These are phyloP conservation scores for Hyperoplus lanceolatus DNA, from an alignment of 2,797 vertebrate genomes.

Conservation along the genomic window DNA sequence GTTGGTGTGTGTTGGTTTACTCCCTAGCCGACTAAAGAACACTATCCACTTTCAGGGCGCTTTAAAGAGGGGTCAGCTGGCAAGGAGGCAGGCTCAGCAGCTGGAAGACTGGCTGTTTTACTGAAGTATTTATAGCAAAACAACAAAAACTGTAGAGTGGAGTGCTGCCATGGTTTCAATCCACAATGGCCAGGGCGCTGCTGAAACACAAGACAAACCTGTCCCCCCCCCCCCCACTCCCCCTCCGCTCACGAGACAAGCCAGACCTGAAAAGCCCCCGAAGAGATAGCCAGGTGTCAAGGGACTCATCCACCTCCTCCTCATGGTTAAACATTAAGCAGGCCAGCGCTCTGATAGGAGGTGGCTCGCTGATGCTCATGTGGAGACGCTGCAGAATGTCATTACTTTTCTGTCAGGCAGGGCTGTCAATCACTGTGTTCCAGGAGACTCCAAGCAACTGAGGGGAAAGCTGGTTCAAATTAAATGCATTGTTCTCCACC, in stretches of 20 bases:
- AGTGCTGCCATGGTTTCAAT: constrained; percentile 49
- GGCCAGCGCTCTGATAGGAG: neutral
- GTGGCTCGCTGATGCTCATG: constrained; percentile 5
- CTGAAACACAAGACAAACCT: constrained; percentile 63
- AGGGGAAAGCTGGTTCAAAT: neutral
- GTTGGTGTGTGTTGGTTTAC: neutral
- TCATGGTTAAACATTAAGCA: constrained; percentile 27
- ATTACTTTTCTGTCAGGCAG: neutral
- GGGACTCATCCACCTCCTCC: constrained; percentile 25
- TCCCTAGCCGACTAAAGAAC: constrained; percentile 7
- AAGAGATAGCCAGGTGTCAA: constrained; percentile 22
- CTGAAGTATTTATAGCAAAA: constrained; percentile 66
- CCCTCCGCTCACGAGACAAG: constrained; percentile 24
- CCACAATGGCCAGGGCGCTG: constrained; percentile 66
- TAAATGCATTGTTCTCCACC: too few species aligned
- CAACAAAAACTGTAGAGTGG: constrained; percentile 3
- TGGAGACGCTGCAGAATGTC: neutral
- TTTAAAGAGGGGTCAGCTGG: constrained; percentile 36
- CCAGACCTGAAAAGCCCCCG: constrained; percentile 20
- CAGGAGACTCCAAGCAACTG: neutral
- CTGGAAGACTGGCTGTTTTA: constrained; percentile 60
- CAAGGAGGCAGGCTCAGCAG: constrained; percentile 40
- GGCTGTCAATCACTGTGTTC: neutral
- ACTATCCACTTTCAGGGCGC: constrained; percentile 51
- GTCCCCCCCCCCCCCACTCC: neutral